Conservation (phyloP, 2,888 invertebrate species). For the Macrophya alboannulata region DNA sequence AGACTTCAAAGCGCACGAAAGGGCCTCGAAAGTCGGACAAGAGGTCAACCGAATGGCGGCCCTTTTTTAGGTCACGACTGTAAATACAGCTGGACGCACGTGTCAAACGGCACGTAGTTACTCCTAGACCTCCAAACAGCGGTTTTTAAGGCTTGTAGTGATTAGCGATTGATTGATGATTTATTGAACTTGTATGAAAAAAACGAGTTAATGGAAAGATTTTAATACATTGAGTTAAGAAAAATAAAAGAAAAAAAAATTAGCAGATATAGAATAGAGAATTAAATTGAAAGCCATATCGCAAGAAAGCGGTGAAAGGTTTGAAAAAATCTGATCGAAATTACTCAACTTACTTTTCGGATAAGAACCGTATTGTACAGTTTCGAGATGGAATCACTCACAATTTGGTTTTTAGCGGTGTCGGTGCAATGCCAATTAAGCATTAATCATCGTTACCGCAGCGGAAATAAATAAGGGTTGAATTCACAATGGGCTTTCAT, state of each 20-base stretch:
- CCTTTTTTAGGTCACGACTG: conserved; percentile 46
- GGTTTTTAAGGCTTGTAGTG: background rate
- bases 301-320: background rate
- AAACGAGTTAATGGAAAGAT: background rate
- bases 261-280: background rate
- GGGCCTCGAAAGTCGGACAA: conserved; percentile 48
- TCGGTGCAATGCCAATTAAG: background rate
- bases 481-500: background rate
- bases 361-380: no score
- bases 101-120: conserved; percentile 31
- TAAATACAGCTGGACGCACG: conserved; percentile 8
- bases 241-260: background rate
- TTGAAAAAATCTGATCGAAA: background rate
- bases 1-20: background rate
- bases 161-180: background rate
- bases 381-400: background rate
- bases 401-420: background rate
- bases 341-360: no score
- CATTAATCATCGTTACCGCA: background rate
- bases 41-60: conserved; percentile 40
- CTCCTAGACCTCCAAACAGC: background rate
- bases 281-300: background rate
- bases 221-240: background rate
- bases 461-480: conserved; percentile 5
- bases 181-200: background rate